These are phyloP conservation scores for Carterocephalus palaemon DNA, from an alignment of 2,888 invertebrate species.

Conservation along the genomic window DNA sequence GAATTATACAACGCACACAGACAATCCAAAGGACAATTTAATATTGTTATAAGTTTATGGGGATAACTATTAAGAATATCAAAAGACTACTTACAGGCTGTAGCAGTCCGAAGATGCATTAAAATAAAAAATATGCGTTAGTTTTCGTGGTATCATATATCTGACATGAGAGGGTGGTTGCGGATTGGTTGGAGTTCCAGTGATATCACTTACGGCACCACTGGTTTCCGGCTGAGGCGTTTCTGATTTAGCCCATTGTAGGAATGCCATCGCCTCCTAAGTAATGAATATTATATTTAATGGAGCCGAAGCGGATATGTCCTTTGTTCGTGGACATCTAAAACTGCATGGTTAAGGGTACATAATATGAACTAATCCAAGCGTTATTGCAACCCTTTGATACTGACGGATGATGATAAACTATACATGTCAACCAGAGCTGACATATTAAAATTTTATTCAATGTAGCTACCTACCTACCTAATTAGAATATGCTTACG, in stretches of 20 bases:
- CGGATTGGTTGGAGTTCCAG: constrained; percentile 50
- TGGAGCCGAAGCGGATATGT: constrained; percentile 53
- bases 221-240: constrained; percentile 66
- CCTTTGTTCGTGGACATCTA: constrained; percentile 30
- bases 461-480: too few relatives aligned
- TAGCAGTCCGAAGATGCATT: constrained; percentile 72
- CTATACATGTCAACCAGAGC: too few relatives aligned
- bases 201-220: constrained; percentile 74
- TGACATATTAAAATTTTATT: too few relatives aligned
- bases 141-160: constrained; percentile 67
- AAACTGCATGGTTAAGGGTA: constrained; percentile 30
- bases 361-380: constrained; percentile 14
- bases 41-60: too few relatives aligned
- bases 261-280: constrained; percentile 74
- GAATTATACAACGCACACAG: constrained; percentile 4
- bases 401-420: neutral
- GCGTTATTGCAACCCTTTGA: constrained; percentile 10
- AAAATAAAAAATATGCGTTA: constrained; percentile 71
- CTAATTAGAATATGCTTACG: too few relatives aligned
- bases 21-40: too few relatives aligned
- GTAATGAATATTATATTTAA: constrained; percentile 57
- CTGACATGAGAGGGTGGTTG: constrained; percentile 46
- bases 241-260: constrained; percentile 67
- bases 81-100: constrained; percentile 73
- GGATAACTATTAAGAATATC: neutral